Evolutionary conservation across 2,888 invertebrate genomes (phyloP).

Genomic region (Lypha dubia): DNA sequence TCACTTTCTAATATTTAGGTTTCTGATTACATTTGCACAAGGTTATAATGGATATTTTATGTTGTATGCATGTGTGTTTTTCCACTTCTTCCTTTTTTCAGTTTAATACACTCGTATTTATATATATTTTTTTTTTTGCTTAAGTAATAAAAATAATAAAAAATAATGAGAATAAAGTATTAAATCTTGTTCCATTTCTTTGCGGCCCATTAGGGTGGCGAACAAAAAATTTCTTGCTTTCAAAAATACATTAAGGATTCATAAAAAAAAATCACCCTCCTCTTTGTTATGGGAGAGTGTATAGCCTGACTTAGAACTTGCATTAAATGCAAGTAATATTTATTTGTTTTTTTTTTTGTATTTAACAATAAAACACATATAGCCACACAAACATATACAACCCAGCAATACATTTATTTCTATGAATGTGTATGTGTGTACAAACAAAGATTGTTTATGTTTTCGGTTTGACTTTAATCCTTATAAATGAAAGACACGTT

Average conservation of each 20-base stretch:
- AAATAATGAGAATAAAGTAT: conserved; percentile 71
- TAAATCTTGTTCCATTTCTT: conserved; percentile 49
- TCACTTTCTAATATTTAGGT: not conserved
- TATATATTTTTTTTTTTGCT: not conserved
- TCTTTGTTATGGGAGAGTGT: not conserved
- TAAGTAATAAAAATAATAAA: conserved; percentile 68
- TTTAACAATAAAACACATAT: conserved; percentile 20
- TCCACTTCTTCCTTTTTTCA: conserved; percentile 10
- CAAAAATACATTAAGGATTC: conserved; percentile 45
- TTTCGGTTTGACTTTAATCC: conserved; percentile 61
- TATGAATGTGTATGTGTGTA: no score
- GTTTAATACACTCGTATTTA: no score
- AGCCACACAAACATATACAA: not conserved
- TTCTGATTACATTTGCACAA: conserved; percentile 35
- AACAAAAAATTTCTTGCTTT: not conserved
- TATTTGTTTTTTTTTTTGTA: conserved; percentile 62
- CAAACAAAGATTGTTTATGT: conserved; percentile 52
- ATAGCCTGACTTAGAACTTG: conserved; percentile 51
- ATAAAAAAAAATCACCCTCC: conserved; percentile 52
- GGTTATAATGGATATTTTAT: conserved; percentile 67
- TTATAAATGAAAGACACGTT: conserved; percentile 72
- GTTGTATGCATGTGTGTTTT: conserved; percentile 54
- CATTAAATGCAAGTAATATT: conserved; percentile 71
- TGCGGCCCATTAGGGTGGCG: not conserved
- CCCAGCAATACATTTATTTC: not conserved